phyloP scores from a whole-genome alignment of 2,113 vertebrate genomes.

The Psammodynastes pulverulentus region DNA sequence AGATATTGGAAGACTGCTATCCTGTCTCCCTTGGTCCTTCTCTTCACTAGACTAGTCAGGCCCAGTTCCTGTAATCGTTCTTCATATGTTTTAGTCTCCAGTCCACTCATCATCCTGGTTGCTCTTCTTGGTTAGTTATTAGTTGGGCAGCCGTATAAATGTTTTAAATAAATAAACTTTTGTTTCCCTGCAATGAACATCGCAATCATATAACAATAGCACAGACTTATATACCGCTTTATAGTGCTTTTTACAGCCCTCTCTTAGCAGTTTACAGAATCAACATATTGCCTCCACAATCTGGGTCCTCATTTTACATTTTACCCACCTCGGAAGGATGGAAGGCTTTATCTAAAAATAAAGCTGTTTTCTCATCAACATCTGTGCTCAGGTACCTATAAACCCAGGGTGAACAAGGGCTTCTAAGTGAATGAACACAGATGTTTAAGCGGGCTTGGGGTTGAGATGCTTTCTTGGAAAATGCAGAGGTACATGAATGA shows the following conservation, averaged over 20 bases:
- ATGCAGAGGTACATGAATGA: not conserved
- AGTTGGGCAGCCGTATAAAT: not conserved
- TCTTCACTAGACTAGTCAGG: too few relatives aligned
- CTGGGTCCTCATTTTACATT: too few relatives aligned
- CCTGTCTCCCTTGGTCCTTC: not conserved
- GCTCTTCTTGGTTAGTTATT: too few relatives aligned
- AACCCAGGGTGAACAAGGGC: not conserved
- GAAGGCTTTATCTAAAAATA: not conserved
- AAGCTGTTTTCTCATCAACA: not conserved
- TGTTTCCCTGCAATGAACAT: constrained; percentile 21
- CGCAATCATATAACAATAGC: too few relatives aligned
- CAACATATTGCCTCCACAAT: too few relatives aligned
- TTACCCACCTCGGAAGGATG: too few relatives aligned
- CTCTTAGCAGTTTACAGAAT: too few relatives aligned
- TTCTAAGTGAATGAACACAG: not conserved
- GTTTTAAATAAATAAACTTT: not conserved
- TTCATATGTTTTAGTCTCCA: too few relatives aligned
- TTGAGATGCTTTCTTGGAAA: not conserved
- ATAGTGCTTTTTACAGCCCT: too few relatives aligned
- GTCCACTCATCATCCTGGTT: too few relatives aligned
- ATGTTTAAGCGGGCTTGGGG: not conserved
- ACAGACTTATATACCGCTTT: too few relatives aligned
- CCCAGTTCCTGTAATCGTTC: too few relatives aligned
- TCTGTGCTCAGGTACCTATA: not conserved
- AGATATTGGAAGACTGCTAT: not conserved